Conservation (phyloP, 2,797 vertebrate species). For the Coccyzus lansbergi region DNA sequence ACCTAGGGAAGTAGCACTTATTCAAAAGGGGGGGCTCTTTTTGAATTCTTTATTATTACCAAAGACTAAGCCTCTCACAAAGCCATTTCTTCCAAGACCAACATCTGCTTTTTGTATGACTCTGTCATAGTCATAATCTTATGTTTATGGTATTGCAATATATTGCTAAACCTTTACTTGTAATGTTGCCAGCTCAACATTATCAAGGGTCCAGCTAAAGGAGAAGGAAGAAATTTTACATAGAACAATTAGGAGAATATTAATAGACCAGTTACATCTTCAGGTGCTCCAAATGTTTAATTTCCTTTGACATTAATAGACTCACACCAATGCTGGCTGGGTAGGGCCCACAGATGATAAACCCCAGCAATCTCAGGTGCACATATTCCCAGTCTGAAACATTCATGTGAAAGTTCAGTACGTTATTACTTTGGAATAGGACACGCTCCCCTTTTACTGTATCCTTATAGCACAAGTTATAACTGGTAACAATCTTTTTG, state of each 20-base stretch:
- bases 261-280: neutral
- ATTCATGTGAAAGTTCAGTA: neutral
- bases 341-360: neutral
- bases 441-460: neutral
- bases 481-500: neutral
- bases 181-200: neutral
- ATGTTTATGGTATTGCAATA: neutral
- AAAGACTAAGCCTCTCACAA: neutral
- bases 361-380: neutral
- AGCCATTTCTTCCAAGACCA: neutral
- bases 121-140: neutral
- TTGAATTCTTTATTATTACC: neutral
- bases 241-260: neutral
- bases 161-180: neutral
- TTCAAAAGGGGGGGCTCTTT: neutral
- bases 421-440: neutral
- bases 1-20: neutral
- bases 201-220: neutral
- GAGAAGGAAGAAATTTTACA: neutral
- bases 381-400: neutral
- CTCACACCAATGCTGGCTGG: neutral
- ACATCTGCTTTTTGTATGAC: constrained; percentile 32
- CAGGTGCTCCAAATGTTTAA: neutral
- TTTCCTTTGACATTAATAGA: neutral
- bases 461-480: neutral